A percentile compares a stretch with the other conserved stretches of the same genome.
Evolutionary conservation across 2,113 vertebrate genomes (phyloP).

Genomic region (Xiphophorus couchianus): DNA sequence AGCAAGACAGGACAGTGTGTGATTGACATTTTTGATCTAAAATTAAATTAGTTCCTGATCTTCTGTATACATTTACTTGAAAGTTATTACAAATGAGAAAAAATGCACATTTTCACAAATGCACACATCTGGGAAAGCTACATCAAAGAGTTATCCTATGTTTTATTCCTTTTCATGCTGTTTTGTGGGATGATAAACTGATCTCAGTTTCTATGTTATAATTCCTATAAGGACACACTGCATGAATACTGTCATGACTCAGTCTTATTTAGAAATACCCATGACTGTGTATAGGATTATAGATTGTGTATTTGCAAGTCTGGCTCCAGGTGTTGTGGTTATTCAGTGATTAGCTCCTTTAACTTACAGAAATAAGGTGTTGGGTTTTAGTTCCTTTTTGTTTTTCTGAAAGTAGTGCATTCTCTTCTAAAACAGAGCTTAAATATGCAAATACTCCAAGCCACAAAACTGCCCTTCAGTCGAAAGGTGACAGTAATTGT

Average conservation of each 20-base stretch:
- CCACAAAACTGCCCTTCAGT: slow-evolving; percentile 15
- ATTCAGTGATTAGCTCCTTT: slow-evolving; percentile 22
- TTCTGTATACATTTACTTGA: not conserved
- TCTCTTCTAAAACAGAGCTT: slow-evolving; percentile 8
- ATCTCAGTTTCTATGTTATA: not conserved
- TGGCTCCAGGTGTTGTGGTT: slow-evolving; percentile 29
- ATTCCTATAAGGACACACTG: not conserved
- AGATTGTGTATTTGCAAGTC: slow-evolving; percentile 13
- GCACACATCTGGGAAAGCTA: slow-evolving; percentile 3
- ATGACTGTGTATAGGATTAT: slow-evolving; percentile 20
- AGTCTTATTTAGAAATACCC: slow-evolving; percentile 20
- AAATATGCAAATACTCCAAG: not conserved
- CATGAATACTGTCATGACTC: slow-evolving; percentile 11
- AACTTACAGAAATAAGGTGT: slow-evolving; percentile 11
- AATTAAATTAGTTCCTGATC: not conserved
- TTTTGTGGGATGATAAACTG: too few relatives aligned
- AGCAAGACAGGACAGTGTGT: not conserved
- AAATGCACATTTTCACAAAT: not conserved
- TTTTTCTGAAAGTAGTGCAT: slow-evolving; percentile 23
- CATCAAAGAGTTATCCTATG: not conserved
- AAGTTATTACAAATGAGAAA: not conserved
- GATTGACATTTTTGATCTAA: not conserved
- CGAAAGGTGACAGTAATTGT: not conserved
- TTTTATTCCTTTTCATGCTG: too few relatives aligned
- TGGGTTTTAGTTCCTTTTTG: slow-evolving; percentile 25